Evolutionary conservation across 2,797 vertebrate species (phyloP), one percentile per base, ranked within the genome.

Genomic region (Selene dorsalis): DNA sequence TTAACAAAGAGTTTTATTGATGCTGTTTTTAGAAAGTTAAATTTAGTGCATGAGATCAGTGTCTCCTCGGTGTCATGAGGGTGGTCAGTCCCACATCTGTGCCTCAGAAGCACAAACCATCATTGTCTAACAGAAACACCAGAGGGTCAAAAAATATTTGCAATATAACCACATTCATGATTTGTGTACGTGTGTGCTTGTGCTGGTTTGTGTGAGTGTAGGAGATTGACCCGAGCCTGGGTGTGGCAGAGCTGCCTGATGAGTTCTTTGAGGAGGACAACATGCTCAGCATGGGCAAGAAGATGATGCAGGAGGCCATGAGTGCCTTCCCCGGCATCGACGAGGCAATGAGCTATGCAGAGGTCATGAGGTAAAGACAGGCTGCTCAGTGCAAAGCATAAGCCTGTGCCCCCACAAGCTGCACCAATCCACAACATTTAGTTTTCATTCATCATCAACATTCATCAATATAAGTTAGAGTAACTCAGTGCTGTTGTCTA

Each of bases 251-350:
- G 84, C 95, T 98, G 41, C 97, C 97, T 0, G 97, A 98, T 1
- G 97, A 98, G 92, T 98, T 99, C 86, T 98, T 99, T 0, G 97
- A 99, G 88, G 97, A 98, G 72, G 97, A 98, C 91, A 98, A 96
- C 91, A 97, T 98, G 97, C 93, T 98, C 32, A 98, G 97, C 88
- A 97, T 98, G 97, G 97, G 97, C 61, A 99, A 98, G 91, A 99
- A 98, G 90, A 99, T 99, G 97, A 99, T 98, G 97, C 97, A 99
- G 92, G 97, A 98, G 80, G 97, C 97, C 56, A 98, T 98, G 97
- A 98, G 97, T 0, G 97, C 97, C 43, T 98, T 98, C 86, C 97
- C 97, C 0, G 97, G 97, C 75, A 98, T 98, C 0, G 97, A 98
- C 0, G 97, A 98, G 88, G 97, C 97, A 76, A 98, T 99, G 97